Evolutionary conservation across 2,888 invertebrate species (phyloP).

Genomic region (Reticulitermes lucifugus): DNA sequence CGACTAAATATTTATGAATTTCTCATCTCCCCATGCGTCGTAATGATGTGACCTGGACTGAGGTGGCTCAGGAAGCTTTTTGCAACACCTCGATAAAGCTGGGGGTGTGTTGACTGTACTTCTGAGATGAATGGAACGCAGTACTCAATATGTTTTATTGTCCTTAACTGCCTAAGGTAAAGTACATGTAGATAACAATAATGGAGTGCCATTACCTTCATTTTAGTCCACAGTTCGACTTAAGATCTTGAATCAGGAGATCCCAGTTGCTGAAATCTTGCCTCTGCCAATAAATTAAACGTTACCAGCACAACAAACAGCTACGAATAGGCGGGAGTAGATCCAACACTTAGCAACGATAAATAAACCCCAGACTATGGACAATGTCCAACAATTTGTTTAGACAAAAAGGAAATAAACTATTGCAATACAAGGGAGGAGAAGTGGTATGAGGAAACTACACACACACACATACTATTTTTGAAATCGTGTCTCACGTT

Average conservation of each 20-base stretch:
- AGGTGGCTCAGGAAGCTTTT: too few species aligned
- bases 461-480: too few species aligned
- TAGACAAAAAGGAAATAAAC: background rate
- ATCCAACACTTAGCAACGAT: background rate
- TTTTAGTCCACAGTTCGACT: background rate
- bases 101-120: too few species aligned
- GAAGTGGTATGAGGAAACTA: too few species aligned
- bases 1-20: too few species aligned
- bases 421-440: background rate
- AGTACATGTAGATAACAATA: background rate
- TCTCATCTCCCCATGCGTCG: too few species aligned
- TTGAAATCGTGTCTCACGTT: background rate
- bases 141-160: too few species aligned
- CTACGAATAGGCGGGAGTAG: background rate
- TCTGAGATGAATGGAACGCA: too few species aligned
- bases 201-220: background rate
- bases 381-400: background rate
- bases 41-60: too few species aligned
- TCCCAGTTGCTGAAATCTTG: too few species aligned
- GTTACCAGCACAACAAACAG: background rate
- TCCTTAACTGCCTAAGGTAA: background rate
- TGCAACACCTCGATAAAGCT: too few species aligned
- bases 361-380: constrained; percentile 9
- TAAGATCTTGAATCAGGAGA: background rate
- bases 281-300: background rate